A percentile compares a stretch with the other conserved stretches of the same genome.
These are phyloP conservation scores for Alethe diademata DNA, from an alignment of 2,113 vertebrate genomes.

Conservation along the genomic window DNA sequence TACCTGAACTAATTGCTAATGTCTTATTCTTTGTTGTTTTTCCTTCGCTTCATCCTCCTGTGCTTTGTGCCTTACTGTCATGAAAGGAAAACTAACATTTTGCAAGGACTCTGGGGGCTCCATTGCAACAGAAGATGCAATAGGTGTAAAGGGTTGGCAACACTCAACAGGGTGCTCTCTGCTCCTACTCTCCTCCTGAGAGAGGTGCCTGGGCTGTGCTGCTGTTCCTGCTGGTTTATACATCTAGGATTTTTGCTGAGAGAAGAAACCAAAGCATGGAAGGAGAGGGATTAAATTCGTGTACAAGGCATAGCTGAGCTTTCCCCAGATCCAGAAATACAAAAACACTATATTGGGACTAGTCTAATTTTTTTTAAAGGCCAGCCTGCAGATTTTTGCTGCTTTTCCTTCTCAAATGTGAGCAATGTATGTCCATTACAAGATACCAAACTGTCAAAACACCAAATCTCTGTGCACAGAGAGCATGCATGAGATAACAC, in stretches of 20 bases:
- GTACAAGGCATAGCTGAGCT: background rate
- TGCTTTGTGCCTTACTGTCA: background rate
- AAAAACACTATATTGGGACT: background rate
- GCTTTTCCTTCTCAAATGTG: background rate
- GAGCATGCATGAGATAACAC: background rate
- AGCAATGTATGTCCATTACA: background rate
- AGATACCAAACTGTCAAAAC: background rate
- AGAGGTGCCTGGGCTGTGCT: background rate
- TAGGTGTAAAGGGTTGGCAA: background rate
- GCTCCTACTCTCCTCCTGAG: background rate
- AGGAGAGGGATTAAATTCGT: background rate
- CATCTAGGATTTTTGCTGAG: background rate
- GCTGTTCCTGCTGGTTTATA: background rate
- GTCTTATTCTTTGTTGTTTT: constrained; percentile 30
- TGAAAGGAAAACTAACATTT: background rate
- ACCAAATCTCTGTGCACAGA: background rate
- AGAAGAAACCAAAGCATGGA: background rate
- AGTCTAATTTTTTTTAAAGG: background rate
- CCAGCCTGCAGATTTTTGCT: background rate
- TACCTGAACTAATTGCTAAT: constrained; percentile 33
- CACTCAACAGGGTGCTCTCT: background rate
- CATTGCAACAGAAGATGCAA: background rate
- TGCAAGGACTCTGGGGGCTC: background rate
- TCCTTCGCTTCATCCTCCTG: background rate
- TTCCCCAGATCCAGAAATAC: background rate